Base-by-base conservation (phyloP, 2,888 invertebrate genomes). In the Nasonia oneida region DNA sequence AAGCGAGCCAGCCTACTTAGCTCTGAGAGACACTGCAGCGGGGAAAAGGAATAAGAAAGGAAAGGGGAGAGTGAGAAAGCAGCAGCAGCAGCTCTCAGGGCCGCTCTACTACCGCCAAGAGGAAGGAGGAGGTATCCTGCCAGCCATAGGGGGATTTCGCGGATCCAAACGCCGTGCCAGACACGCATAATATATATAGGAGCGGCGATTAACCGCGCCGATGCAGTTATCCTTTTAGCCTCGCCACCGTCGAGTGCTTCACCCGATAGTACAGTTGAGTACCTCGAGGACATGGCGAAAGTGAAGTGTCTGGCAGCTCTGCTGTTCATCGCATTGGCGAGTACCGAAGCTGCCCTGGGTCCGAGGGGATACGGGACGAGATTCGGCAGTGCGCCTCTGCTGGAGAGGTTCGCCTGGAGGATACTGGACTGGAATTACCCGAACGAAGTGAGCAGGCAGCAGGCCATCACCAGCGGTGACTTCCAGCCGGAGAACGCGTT, bases 401-500 rank as follows among this genome's bases (percentile, higher is more conserved):
- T 96, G 89, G 96, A 97, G 91, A 94, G 96, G 86, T 97, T 95
- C 91, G 95, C 95, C 80, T 98, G 97, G 97, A 96, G 95, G 79
- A 94, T 95, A 61, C 89, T 98, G 91, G 97, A 98, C 93, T 98
- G 96, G 93, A 96, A 95, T 64, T 97, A 95, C 92, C 96, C 96
- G 0, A 95, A 95, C 88, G 94, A 95, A 33, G 93, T 94, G 78
- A 94, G 95, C 12, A 95, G 96, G 90, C 94, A 95, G 88, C 94
- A 95, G 87, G 97, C 96, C 0, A 93, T 97, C 12, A 92, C 94
- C 64, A 95, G 94, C 0, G 96, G 96, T 6, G 95, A 95, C 75
- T 96, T 96, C 88, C 95, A 96, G 14, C 97, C 97, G 0, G 96
- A 96, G 91, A 97, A 97, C 91, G 97, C 95, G 80, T 94, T 97